A percentile compares a stretch with the other conserved stretches of the same genome.
phyloP scores from a whole-genome alignment of 2,888 invertebrate genomes.

The Hypomecis punctinalis region DNA sequence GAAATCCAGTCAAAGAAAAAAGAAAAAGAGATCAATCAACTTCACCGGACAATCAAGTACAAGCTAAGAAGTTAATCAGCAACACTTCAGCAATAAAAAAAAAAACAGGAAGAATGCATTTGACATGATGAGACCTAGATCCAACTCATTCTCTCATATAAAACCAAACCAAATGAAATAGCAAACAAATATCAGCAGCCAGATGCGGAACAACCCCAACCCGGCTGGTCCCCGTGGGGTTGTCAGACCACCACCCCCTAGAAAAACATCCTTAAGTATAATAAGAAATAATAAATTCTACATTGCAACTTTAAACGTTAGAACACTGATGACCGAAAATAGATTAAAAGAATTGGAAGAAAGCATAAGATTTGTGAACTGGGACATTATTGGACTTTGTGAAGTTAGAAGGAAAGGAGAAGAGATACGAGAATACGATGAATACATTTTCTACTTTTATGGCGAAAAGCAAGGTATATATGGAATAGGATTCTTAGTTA shows the following conservation, averaged over 20 bases:
- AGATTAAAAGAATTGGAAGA: conserved; percentile 31
- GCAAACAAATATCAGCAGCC: conserved; percentile 26
- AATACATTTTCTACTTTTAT: conserved; percentile 8
- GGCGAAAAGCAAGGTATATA: conserved; percentile 8
- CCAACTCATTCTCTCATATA: conserved; percentile 25
- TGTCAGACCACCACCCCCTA: conserved; percentile 37
- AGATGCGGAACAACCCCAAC: conserved; percentile 38
- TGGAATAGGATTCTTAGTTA: conserved; percentile 24
- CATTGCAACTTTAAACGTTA: conserved; percentile 19
- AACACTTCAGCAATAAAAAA: conserved; percentile 18
- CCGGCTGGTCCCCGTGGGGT: conserved; percentile 43
- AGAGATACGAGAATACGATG: conserved; percentile 13
- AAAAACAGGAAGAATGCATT: conserved; percentile 31
- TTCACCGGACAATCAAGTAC: conserved; percentile 18
- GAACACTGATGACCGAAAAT: conserved; percentile 10
- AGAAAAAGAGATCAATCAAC: conserved; percentile 29
- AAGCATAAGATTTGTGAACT: conserved; percentile 39
- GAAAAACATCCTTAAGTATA: background rate
- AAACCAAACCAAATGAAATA: conserved; percentile 22
- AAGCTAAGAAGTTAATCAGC: conserved; percentile 4
- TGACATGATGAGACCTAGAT: conserved; percentile 33
- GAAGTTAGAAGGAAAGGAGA: conserved; percentile 43
- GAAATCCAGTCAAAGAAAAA: conserved; percentile 24
- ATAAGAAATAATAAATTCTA: conserved; percentile 11
- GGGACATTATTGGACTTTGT: conserved; percentile 42